These are phyloP conservation scores for Leucoma salicis DNA, from an alignment of 2,888 invertebrate genomes.

Conservation along the genomic window DNA sequence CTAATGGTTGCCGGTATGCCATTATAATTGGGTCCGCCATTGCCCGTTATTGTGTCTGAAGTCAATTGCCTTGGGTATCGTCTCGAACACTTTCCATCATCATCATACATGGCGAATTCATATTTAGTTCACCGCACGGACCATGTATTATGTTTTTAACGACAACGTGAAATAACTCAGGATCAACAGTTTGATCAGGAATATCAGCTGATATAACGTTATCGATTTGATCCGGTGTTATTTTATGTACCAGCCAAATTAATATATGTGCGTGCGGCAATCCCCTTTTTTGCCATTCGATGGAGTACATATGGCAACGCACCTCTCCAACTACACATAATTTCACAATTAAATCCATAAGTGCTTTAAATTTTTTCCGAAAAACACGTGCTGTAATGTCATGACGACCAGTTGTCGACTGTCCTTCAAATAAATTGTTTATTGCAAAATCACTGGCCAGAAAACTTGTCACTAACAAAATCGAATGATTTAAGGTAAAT, in stretches of 20 bases:
- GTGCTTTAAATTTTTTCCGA: constrained; percentile 4
- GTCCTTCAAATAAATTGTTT: constrained; percentile 4
- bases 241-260: constrained; percentile 8
- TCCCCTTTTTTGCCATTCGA: constrained; percentile 37
- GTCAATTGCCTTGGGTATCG: neutral
- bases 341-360: constrained; percentile 5
- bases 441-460: too few species aligned
- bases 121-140: neutral
- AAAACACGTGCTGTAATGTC: constrained; percentile 19
- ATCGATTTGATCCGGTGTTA: constrained; percentile 8
- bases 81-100: constrained; percentile 11
- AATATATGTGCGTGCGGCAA: constrained; percentile 8
- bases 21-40: neutral
- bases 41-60: neutral
- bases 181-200: constrained; percentile 39
- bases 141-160: neutral
- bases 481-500: too few species aligned
- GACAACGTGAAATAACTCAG: constrained; percentile 2
- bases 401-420: constrained; percentile 30
- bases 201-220: constrained; percentile 13
- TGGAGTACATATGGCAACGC: constrained; percentile 3
- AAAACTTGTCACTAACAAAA: too few species aligned
- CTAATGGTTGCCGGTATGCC: neutral
- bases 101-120: constrained; percentile 9
- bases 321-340: constrained; percentile 3